Evolutionary conservation across 2,113 vertebrate genomes (phyloP).

Genomic region (Thunnus thynnus): DNA sequence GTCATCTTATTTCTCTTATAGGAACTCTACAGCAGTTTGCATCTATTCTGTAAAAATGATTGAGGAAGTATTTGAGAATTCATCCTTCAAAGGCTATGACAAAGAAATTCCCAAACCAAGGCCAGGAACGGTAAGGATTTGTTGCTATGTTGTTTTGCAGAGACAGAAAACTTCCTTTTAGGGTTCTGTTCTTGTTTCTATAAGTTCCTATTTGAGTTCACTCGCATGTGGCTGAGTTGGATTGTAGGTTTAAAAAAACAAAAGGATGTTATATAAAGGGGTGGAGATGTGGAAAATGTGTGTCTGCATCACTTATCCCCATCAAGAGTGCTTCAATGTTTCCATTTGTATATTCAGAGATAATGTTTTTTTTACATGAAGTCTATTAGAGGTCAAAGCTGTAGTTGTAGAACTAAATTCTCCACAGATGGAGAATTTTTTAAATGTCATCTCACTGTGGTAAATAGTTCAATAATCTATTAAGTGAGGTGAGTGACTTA

Average conservation of each 20-base stretch:
- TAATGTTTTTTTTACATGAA: not conserved
- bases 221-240: not conserved
- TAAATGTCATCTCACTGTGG: not conserved
- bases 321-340: constrained; percentile 33
- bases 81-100: constrained; percentile 88
- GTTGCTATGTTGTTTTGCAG: constrained; percentile 7
- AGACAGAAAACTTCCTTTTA: not conserved
- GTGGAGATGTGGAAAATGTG: constrained; percentile 28
- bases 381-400: not conserved
- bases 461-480: not conserved
- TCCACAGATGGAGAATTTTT: not conserved
- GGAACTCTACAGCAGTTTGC: constrained; percentile 93
- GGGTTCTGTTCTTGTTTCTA: constrained; percentile 19
- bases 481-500: not conserved
- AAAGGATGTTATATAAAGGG: constrained; percentile 6
- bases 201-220: not conserved
- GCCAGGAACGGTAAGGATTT: constrained; percentile 88
- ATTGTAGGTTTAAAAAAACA: not conserved
- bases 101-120: constrained; percentile 82
- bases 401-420: constrained; percentile 11
- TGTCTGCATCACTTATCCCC: not conserved
- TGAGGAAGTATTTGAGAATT: constrained; percentile 87
- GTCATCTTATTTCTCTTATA: constrained; percentile 56
- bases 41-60: constrained; percentile 89
- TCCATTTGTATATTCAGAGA: not conserved